Evolutionary conservation across 1,140 invertebrate species (phyloP).

Genomic region (Ceratina australensis): DNA sequence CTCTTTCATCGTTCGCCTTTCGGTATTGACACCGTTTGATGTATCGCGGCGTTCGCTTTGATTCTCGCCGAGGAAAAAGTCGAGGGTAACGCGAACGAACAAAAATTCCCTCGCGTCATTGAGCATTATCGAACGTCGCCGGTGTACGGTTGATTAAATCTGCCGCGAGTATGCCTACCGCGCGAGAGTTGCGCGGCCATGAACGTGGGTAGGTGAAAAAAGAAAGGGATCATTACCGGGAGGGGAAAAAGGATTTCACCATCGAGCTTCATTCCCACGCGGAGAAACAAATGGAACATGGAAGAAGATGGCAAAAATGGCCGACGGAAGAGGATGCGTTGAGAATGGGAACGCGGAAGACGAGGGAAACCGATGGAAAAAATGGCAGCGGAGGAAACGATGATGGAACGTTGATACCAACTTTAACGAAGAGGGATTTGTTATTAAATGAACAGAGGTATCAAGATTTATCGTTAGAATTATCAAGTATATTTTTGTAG

Average conservation of each 20-base stretch:
- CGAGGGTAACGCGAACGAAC: neutral
- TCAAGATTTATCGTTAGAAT: conserved; percentile 55
- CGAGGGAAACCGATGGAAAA: conserved; percentile 5
- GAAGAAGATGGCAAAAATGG: conserved; percentile 51
- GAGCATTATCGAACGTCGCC: conserved; percentile 22
- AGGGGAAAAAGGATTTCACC: conserved; percentile 48
- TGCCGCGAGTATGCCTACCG: conserved; percentile 4
- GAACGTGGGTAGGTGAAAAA: neutral
- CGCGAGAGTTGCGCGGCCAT: neutral
- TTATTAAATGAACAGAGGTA: conserved; percentile 66
- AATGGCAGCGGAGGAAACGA: conserved; percentile 7
- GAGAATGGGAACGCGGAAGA: conserved; percentile 3
- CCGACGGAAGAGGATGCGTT: neutral
- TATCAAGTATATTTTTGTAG: too few relatives aligned
- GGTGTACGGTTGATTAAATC: conserved; percentile 20
- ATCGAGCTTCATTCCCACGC: conserved; percentile 41
- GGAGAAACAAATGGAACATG: conserved; percentile 59
- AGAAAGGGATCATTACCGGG: conserved; percentile 53
- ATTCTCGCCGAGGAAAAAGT: neutral
- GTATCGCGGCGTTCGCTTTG: neutral
- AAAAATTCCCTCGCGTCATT: conserved; percentile 36
- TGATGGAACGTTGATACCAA: conserved; percentile 55
- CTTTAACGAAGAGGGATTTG: conserved; percentile 71
- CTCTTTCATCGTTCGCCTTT: too few relatives aligned
- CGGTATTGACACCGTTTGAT: conserved; percentile 1